Evolutionary conservation across 2,113 vertebrate species (phyloP).

Genomic region (Hymenochirus boettgeri): DNA sequence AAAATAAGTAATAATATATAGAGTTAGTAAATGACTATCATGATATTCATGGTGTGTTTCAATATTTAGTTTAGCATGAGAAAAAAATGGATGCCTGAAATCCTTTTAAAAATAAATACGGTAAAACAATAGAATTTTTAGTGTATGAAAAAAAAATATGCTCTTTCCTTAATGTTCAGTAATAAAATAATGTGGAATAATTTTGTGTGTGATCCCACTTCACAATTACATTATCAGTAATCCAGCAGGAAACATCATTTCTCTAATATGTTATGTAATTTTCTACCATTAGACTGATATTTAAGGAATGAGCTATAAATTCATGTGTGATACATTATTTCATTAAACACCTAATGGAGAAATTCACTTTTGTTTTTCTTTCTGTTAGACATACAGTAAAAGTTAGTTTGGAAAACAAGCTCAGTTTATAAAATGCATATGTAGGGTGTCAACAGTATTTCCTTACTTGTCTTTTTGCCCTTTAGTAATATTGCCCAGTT

Average conservation of each 20-base stretch:
- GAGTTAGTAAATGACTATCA: background rate
- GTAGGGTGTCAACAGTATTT: too few relatives aligned
- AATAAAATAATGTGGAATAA: background rate
- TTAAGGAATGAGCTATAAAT: background rate
- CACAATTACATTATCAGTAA: background rate
- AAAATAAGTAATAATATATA: too few relatives aligned
- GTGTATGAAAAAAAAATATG: background rate
- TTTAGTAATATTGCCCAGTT: too few relatives aligned
- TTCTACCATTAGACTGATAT: background rate
- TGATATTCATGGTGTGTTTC: background rate
- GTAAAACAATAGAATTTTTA: background rate
- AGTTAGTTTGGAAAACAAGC: background rate
- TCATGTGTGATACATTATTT: background rate
- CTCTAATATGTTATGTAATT: background rate
- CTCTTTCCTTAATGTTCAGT: constrained; percentile 1
- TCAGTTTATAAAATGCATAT: background rate
- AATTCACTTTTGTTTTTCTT: background rate
- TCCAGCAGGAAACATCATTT: background rate
- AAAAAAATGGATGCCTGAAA: background rate
- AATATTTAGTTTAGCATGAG: background rate
- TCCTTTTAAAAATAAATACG: background rate
- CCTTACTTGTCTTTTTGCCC: too few relatives aligned
- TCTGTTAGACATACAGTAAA: background rate
- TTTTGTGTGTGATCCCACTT: constrained; percentile 1
- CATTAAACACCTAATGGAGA: constrained; percentile 2